Evolutionary conservation across 2,113 vertebrate genomes (phyloP).

Genomic region (Menidia beryllina): DNA sequence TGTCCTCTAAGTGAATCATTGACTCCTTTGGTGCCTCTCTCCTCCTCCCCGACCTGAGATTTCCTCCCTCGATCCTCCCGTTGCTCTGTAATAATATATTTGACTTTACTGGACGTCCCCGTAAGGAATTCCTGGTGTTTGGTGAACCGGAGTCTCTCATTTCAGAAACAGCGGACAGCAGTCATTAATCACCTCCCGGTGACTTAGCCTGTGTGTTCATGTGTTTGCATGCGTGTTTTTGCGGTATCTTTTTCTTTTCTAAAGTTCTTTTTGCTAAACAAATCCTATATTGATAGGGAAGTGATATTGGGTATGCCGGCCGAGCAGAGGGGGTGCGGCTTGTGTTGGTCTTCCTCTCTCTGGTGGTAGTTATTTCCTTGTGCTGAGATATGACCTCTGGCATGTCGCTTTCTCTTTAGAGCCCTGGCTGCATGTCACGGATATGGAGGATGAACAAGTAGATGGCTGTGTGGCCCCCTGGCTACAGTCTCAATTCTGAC

Average conservation of each 20-base stretch:
- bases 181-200: constrained; percentile 77
- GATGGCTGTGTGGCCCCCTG: constrained; percentile 30
- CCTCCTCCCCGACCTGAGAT: constrained; percentile 11
- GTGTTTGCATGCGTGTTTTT: constrained; percentile 49
- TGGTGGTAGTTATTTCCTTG: constrained; percentile 64
- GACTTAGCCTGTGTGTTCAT: constrained; percentile 36
- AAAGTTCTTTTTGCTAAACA: constrained; percentile 66
- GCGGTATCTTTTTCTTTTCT: constrained; percentile 59
- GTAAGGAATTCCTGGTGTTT: constrained; percentile 80
- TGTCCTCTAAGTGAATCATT: constrained; percentile 10
- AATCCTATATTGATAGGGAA: constrained; percentile 57
- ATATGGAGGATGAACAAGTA: constrained; percentile 24
- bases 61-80: constrained; percentile 36
- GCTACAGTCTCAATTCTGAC: constrained; percentile 20
- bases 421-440: constrained; percentile 19
- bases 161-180: constrained; percentile 71
- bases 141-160: constrained; percentile 76
- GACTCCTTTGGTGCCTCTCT: constrained; percentile 21
- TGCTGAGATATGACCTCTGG: constrained; percentile 59
- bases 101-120: constrained; percentile 73
- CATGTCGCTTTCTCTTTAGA: constrained; percentile 42
- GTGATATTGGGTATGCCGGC: constrained; percentile 51
- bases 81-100: constrained; percentile 76
- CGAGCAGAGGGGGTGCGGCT: constrained; percentile 23
- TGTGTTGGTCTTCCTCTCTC: constrained; percentile 64